These are phyloP conservation scores for Phrynocephalus guinanensis DNA, from an alignment of 2,797 vertebrate genomes.

Conservation along the genomic window DNA sequence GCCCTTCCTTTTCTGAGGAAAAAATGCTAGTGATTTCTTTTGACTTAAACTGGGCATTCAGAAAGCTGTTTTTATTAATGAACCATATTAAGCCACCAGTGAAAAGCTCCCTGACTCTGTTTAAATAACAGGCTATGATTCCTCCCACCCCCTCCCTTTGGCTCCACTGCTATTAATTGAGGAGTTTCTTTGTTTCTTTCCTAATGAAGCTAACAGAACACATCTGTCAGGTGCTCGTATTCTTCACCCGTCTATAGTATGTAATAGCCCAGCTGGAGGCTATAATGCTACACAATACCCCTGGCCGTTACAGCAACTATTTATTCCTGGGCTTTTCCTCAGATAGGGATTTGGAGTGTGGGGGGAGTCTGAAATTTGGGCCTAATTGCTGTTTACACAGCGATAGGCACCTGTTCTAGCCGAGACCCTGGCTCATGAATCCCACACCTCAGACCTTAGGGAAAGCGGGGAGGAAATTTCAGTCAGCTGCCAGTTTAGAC, in stretches of 20 bases:
- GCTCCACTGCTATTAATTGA: conserved; percentile 86
- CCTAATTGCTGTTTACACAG: conserved; percentile 95
- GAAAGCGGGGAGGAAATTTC: conserved; percentile 87
- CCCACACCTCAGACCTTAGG: conserved; percentile 95
- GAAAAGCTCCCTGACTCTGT: conserved; percentile 86
- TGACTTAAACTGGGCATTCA: conserved; percentile 87
- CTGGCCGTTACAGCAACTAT: conserved; percentile 87
- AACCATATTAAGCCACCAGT: conserved; percentile 84
- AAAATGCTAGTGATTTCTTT: conserved; percentile 83
- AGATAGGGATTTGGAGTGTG: conserved; percentile 81
- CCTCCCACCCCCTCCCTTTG: conserved; percentile 82
- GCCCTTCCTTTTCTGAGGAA: conserved; percentile 77
- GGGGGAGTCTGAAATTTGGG: conserved; percentile 87
- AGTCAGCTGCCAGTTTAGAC: conserved; percentile 89
- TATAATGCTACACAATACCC: conserved; percentile 86
- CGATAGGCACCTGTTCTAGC: conserved; percentile 90
- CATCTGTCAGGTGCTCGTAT: conserved; percentile 90
- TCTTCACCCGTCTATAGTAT: conserved; percentile 87
- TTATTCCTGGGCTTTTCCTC: conserved; percentile 89
- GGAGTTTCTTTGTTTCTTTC: conserved; percentile 91
- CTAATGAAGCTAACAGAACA: conserved; percentile 92
- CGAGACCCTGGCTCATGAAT: conserved; percentile 86
- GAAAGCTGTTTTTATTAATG: conserved; percentile 87
- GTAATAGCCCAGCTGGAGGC: conserved; percentile 90
- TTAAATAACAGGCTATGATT: conserved; percentile 88